These are phyloP conservation scores for Schizaphis graminum DNA, from an alignment of 2,888 invertebrate genomes.

Conservation along the genomic window DNA sequence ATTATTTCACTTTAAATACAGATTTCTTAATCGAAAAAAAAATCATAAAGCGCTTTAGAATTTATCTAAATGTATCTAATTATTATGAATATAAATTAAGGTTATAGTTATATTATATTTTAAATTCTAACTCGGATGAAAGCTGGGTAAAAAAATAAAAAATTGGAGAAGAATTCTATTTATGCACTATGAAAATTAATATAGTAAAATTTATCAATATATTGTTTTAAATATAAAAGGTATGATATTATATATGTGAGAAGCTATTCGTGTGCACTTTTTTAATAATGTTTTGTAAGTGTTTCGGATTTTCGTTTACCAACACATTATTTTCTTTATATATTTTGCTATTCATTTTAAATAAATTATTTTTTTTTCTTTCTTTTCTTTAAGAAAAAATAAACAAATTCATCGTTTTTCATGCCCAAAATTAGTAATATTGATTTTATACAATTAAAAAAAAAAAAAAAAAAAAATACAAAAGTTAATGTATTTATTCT, in stretches of 20 bases:
- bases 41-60: background rate
- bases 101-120: background rate
- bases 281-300: slow-evolving; percentile 9
- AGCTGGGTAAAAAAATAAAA: background rate
- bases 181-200: background rate
- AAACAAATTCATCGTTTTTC: slow-evolving; percentile 23
- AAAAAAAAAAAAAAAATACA: background rate
- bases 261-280: background rate
- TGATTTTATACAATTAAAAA: background rate
- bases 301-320: background rate
- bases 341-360: background rate
- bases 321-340: background rate
- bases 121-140: background rate
- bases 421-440: slow-evolving; percentile 2
- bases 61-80: background rate
- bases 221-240: background rate
- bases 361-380: background rate
- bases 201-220: background rate
- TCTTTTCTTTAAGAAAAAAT: background rate
- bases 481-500: background rate
- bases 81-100: background rate
- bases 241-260: background rate
- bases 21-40: background rate
- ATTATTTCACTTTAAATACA: background rate
- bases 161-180: background rate